phyloP scores from a whole-genome alignment of 2,888 invertebrate species.

The Drosophila barbarae region DNA sequence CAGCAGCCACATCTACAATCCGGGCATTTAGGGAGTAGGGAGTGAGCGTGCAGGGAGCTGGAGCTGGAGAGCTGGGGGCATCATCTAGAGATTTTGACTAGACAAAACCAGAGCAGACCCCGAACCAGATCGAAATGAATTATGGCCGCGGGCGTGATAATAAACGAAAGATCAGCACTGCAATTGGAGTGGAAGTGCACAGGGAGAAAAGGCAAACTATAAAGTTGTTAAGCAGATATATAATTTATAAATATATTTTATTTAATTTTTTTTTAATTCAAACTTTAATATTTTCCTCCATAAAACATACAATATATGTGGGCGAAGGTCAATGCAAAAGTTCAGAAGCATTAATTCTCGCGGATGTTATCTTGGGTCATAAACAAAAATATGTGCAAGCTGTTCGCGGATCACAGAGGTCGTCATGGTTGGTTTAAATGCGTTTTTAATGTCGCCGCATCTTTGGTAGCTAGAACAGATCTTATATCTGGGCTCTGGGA shows the following conservation, averaged over 20 bases:
- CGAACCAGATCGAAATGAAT: constrained; percentile 46
- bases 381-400: constrained; percentile 33
- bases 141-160: constrained; percentile 46
- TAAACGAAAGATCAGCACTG: constrained; percentile 39
- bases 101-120: constrained; percentile 43
- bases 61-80: constrained; percentile 21
- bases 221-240: not conserved
- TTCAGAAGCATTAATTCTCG: constrained; percentile 26
- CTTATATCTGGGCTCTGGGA: not conserved
- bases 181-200: constrained; percentile 14
- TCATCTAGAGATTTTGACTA: constrained; percentile 36
- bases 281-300: not conserved
- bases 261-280: too few relatives aligned
- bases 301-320: not conserved
- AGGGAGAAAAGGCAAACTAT: not conserved
- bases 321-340: constrained; percentile 11
- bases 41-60: constrained; percentile 20
- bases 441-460: constrained; percentile 51
- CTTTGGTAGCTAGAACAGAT: not conserved
- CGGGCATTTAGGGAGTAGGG: constrained; percentile 27
- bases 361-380: constrained; percentile 42
- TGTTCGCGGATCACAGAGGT: constrained; percentile 17
- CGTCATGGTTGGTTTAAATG: constrained; percentile 36
- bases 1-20: constrained; percentile 42
- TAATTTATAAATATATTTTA: not conserved